phyloP scores from a whole-genome alignment of 2,888 invertebrate genomes.

The Caenorhabditis sp. region DNA sequence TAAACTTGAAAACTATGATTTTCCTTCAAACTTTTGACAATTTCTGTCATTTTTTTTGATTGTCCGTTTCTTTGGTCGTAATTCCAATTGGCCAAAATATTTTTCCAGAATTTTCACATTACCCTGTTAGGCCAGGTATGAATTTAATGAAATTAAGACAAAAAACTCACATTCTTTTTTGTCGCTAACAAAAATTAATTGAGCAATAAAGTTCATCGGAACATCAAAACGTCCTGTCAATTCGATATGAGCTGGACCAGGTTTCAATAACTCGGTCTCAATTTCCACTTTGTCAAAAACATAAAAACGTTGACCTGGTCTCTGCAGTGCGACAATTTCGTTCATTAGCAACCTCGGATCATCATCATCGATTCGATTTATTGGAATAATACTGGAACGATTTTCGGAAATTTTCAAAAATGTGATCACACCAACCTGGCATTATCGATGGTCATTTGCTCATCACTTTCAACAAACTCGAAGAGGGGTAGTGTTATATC shows the following conservation, averaged over 20 bases:
- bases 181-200: conserved; percentile 3
- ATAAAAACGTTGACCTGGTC: conserved; percentile 18
- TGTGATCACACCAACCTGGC: background rate
- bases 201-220: conserved; percentile 15
- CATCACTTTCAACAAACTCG: conserved; percentile 5
- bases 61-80: too few relatives aligned
- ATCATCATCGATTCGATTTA: background rate
- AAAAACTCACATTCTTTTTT: too few relatives aligned
- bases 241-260: conserved; percentile 35
- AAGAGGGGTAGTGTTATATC: background rate
- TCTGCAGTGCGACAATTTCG: too few relatives aligned
- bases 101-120: too few relatives aligned
- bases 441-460: conserved; percentile 10
- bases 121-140: too few relatives aligned
- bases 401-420: too few relatives aligned
- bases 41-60: too few relatives aligned
- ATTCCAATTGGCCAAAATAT: too few relatives aligned
- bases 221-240: conserved; percentile 7
- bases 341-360: conserved; percentile 1
- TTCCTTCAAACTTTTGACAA: too few relatives aligned
- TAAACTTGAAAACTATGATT: too few relatives aligned
- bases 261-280: conserved; percentile 12
- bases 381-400: background rate
- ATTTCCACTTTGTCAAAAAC: background rate
- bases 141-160: too few relatives aligned